phyloP scores from a whole-genome alignment of 2,113 vertebrate genomes.

The Nansenia antarctica region DNA sequence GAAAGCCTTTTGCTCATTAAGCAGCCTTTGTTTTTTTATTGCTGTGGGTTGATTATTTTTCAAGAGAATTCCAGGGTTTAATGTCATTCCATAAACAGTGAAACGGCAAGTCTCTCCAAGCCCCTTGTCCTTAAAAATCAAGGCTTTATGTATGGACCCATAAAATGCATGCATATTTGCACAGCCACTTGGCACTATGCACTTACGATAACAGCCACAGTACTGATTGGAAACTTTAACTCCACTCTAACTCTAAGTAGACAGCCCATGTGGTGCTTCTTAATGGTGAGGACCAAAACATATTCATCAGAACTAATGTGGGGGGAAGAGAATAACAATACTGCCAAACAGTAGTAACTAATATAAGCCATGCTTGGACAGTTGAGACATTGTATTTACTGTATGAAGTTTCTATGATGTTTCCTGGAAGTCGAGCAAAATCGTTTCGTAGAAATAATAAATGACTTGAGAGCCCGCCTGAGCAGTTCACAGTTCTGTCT shows the following conservation, averaged over 20 bases:
- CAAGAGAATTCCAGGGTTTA: conserved; percentile 56
- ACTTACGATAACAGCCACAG: conserved; percentile 16
- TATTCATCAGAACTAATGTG: not conserved
- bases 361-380: not conserved
- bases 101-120: conserved; percentile 10
- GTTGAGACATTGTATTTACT: not conserved
- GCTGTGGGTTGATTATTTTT: conserved; percentile 57
- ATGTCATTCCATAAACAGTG: conserved; percentile 49
- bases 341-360: not conserved
- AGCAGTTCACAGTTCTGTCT: not conserved
- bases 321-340: not conserved
- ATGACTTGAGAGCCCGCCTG: not conserved
- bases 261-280: not conserved
- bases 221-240: conserved; percentile 32
- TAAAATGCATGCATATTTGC: conserved; percentile 26
- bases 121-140: conserved; percentile 14
- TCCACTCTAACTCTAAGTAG: not conserved
- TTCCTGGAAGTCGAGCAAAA: not conserved
- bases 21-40: conserved; percentile 62
- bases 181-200: conserved; percentile 18
- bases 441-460: not conserved
- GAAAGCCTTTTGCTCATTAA: conserved; percentile 64
- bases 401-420: not conserved
- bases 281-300: not conserved
- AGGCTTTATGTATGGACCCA: conserved; percentile 10